phyloP scores from a whole-genome alignment of 2,113 vertebrate species.

The crab-eating macaque (Macaca fascicularis) region DNA sequence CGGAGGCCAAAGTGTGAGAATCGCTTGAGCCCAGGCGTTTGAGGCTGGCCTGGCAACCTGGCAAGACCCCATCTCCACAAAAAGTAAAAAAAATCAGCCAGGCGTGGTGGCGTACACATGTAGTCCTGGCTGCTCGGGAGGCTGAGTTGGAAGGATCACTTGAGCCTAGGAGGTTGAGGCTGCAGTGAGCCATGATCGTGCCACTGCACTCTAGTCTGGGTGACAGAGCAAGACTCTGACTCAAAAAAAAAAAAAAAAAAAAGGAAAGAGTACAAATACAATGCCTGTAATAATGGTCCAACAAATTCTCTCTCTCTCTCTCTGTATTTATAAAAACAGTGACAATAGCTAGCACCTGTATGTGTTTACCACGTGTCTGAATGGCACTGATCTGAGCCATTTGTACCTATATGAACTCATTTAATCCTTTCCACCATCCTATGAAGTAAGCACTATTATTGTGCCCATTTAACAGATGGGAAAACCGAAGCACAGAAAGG shows the following conservation, averaged over 20 bases:
- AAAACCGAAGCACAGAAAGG: neutral
- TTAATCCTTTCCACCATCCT: neutral
- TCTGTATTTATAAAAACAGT: neutral
- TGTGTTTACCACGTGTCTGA: neutral
- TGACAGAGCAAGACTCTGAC: neutral
- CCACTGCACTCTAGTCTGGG: neutral
- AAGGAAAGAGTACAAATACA: neutral
- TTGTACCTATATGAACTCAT: neutral
- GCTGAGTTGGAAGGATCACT: neutral
- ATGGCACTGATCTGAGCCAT: neutral
- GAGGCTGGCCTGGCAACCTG: neutral
- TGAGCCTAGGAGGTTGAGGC: neutral
- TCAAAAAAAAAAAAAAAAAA: neutral
- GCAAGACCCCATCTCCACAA: neutral
- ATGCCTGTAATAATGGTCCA: rapidly evolving
- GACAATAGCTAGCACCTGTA: too few relatives aligned
- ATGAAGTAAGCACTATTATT: neutral
- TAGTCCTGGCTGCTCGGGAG: neutral
- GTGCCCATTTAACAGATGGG: neutral
- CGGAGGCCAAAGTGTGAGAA: neutral
- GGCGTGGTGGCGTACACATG: neutral
- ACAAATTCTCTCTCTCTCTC: neutral
- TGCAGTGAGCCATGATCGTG: neutral
- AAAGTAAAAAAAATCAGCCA: neutral
- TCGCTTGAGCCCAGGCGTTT: neutral